Percentiles rank a stretch among this genome's conserved stretches.
Evolutionary conservation across 2,113 vertebrate species (phyloP).

Genomic region (Onychostruthus taczanowskii): DNA sequence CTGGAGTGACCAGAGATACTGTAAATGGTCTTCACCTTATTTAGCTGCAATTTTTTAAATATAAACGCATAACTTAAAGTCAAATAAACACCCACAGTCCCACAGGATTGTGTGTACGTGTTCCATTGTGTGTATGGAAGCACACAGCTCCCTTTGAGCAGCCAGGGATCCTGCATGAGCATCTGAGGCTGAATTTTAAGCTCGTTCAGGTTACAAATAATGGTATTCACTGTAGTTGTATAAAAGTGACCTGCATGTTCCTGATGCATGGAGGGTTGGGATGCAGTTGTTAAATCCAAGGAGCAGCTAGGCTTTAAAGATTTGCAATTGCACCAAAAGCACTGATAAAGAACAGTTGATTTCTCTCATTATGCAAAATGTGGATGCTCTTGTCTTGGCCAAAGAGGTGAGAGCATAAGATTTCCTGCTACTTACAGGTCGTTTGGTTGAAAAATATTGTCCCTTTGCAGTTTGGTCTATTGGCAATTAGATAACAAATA

Average conservation of each 20-base stretch:
- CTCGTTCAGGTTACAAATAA: background rate
- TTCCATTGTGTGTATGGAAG: background rate
- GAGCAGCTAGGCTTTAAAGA: slow-evolving; percentile 50
- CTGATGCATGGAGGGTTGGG: slow-evolving; percentile 30
- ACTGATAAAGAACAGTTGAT: slow-evolving; percentile 63
- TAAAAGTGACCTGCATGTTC: background rate
- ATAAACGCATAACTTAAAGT: background rate
- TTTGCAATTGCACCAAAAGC: slow-evolving; percentile 56
- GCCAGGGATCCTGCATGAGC: background rate
- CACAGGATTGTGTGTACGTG: too few relatives aligned
- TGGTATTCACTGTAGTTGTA: background rate
- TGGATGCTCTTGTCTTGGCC: slow-evolving; percentile 45
- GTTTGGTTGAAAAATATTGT: slow-evolving; percentile 63
- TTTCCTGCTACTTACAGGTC: slow-evolving; percentile 61
- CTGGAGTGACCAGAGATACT: background rate
- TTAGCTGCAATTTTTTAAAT: background rate
- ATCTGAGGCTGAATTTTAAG: background rate
- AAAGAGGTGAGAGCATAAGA: slow-evolving; percentile 40
- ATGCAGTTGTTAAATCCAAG: slow-evolving; percentile 49
- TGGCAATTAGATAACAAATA: slow-evolving; percentile 72
- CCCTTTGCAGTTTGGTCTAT: slow-evolving; percentile 56
- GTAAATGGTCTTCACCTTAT: background rate
- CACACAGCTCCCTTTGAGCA: background rate
- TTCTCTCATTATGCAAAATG: slow-evolving; percentile 65
- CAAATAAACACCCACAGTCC: background rate